Conservation (phyloP, 2,113 vertebrate genomes). For the Rhabdornis inornatus region DNA sequence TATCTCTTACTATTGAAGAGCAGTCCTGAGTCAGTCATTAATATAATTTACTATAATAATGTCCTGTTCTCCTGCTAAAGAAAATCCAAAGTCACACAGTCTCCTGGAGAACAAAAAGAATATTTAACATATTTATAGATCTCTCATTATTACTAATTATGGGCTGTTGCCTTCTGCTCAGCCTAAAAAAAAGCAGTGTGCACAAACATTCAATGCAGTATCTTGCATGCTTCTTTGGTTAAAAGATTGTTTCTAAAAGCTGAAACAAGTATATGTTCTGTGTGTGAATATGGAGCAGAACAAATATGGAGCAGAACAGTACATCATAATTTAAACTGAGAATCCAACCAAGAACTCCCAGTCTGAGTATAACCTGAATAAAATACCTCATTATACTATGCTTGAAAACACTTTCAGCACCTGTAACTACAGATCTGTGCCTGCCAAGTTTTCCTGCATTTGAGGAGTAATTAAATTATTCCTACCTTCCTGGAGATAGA, state of each 20-base stretch:
- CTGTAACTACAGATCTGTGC: background rate
- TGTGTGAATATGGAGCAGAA: background rate
- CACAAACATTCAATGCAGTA: background rate
- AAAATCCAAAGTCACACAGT: background rate
- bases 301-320: background rate
- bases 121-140: background rate
- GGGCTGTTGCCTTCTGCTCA: background rate
- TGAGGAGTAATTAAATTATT: constrained; percentile 19
- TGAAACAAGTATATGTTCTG: background rate
- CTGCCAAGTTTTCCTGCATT: background rate
- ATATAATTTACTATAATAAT: background rate
- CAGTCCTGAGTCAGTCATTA: background rate
- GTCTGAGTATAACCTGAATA: background rate
- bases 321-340: background rate
- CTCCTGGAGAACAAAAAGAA: background rate
- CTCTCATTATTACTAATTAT: background rate
- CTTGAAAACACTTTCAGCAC: background rate
- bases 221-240: background rate
- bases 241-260: background rate
- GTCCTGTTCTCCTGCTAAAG: background rate
- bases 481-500: background rate
- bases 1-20: background rate
- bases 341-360: background rate
- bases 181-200: background rate
- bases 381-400: background rate